Evolutionary conservation across 2,113 vertebrate species (phyloP), one percentile per base, ranked within the genome.

Genomic region (Loxodonta africana): DNA sequence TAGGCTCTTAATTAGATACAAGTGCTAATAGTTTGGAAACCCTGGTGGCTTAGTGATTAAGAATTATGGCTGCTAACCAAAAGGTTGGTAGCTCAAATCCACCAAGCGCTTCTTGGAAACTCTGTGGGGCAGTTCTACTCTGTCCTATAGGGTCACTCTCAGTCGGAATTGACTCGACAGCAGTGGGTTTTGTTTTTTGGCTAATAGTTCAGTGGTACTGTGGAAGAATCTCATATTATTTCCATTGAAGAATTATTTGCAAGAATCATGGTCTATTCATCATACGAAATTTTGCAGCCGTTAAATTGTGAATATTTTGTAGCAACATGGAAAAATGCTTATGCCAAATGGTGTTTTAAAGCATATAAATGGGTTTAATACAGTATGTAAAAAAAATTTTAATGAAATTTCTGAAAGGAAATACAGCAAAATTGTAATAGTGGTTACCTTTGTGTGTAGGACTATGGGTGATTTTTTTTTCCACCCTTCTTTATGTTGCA

Each of bases 371-470:
- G 8, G 83, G n/a, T 88, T 94, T 97, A 85, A 93, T 67, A 78
- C 3, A 90, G 8, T 48, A 51, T n/a, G 0, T 89, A 4, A 46
- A 92, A 85, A 81, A 10, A 5, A 1, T 88, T 93, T 76, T 37
- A 69, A 14, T 93, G 26, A 91, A 93, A 93, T 90, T 94, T 86
- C 53, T 93, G 57, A 93, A 93, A 92, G 21, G 21, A 93, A 95
- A 65, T 91, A 73, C 11, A 65, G 85, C 69, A 95, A 86, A 46
- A n/a, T 25, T 84, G 94, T 97, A 92, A 78, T 81, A 62, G 33
- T 91, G 28, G 28, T 69, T 95, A 95, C 44, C 60, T 95, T 94
- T 89, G 46, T 48, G 46, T 94, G 21, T 51, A 94, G 30, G 62
- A 28, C 89, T 74, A 25, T 86, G 26, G 21, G 41, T 76, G 44